Evolutionary conservation across 2,888 invertebrate species (phyloP), one percentile per base, ranked within the genome.

Genomic region (Xestobium rufovillosum): DNA sequence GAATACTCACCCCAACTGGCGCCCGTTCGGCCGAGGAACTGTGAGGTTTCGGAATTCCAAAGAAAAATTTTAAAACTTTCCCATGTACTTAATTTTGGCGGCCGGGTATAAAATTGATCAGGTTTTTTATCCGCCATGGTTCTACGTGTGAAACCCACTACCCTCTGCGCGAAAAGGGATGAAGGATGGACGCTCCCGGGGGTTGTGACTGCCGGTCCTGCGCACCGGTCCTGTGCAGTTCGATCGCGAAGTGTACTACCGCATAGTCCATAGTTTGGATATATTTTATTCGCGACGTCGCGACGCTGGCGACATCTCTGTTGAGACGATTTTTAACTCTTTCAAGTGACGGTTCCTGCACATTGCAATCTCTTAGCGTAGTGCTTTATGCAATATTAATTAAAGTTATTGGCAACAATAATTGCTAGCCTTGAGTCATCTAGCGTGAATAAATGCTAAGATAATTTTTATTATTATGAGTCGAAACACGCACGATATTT

Each of bases 1-100:
- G n/a, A 26, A 43, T 34, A 83, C 90, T 89, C 65, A 92, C 92
- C 89, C 95, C 95, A 95, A 70, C 90, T 91, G 61, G 81, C 73
- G 55, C 86, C 91, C 45, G 90, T 91, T 56, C 94, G 78, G 55
- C 94, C 94, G 55, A 94, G 73, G 66, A 92, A 81, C 71, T 90
- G 88, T 60, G 82, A 81, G 44, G 90, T 91, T 69, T 92, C 90
- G 54, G 86, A 78, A 73, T 95, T 89, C 83, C 85, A 94, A 51
- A 94, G 66, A 74, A 92, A 94, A 60, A 76, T 70, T 67, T 75
- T 78, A 72, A 89, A 82, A 57, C 80, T 75, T 69, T 88, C 85
- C 87, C 88, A 88, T 76, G 77, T 79, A 51, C 84, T 83, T 56
- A 87, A 75, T 63, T 82, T 81, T 44, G 83, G 83, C 53, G 86